phyloP scores from a whole-genome alignment of 2,797 vertebrate genomes.

The Gadopsis bispinosus region DNA sequence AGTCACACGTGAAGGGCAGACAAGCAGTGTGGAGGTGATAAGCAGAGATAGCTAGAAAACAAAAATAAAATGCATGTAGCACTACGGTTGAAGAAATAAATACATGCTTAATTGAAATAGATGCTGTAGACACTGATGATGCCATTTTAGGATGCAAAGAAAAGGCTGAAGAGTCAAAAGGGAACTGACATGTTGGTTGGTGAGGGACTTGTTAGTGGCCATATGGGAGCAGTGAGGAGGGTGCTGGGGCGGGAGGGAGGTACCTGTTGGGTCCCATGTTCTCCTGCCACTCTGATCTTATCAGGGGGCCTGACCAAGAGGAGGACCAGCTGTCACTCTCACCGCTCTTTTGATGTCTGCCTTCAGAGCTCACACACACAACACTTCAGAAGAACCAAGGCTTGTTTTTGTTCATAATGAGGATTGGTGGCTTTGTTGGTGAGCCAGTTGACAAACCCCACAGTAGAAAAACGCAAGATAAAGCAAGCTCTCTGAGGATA shows the following conservation, averaged over 20 bases:
- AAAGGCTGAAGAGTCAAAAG: constrained; percentile 6
- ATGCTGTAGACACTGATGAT: constrained; percentile 13
- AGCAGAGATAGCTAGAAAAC: constrained; percentile 40
- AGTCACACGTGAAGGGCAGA: constrained; percentile 68
- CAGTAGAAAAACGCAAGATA: constrained; percentile 53
- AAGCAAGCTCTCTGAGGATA: constrained; percentile 65
- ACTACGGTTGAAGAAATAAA: not conserved
- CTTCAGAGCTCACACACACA: constrained; percentile 45
- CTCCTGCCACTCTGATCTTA: constrained; percentile 83
- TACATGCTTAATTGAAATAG: not conserved
- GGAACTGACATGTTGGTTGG: constrained; percentile 48
- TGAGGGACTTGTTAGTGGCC: constrained; percentile 71
- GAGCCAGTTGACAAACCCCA: constrained; percentile 51
- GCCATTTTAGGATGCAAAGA: constrained; percentile 14
- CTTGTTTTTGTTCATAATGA: constrained; percentile 74
- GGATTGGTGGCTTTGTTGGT: constrained; percentile 65
- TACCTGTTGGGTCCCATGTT: constrained; percentile 77
- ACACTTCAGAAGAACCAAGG: constrained; percentile 60
- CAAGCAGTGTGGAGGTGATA: constrained; percentile 68
- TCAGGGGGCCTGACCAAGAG: constrained; percentile 81
- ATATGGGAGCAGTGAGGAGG: constrained; percentile 74
- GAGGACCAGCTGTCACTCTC: constrained; percentile 84
- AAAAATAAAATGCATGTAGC: constrained; percentile 45
- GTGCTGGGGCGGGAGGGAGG: constrained; percentile 61
- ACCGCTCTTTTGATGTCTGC: constrained; percentile 76